A percentile compares a stretch with the other conserved stretches of the same genome.
phyloP scores from a whole-genome alignment of 2,888 invertebrate species.

The Andrena trimmerana region DNA sequence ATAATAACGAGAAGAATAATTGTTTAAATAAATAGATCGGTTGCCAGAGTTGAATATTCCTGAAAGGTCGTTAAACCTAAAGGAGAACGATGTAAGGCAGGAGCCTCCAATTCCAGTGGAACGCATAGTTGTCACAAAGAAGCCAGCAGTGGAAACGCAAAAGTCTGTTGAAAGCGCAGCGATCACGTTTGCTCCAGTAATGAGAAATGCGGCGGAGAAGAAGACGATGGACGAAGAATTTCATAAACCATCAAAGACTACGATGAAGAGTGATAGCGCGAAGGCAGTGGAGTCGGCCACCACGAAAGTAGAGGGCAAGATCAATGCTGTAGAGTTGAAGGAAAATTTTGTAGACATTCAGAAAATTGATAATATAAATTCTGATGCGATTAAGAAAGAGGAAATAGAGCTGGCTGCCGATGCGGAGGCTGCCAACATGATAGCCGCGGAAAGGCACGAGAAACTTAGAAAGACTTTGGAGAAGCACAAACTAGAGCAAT shows the following conservation, averaged over 20 bases:
- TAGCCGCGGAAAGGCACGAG: conserved; percentile 82
- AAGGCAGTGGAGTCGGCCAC: conserved; percentile 69
- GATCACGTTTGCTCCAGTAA: conserved; percentile 55
- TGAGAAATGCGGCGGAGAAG: conserved; percentile 88
- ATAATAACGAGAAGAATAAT: conserved; percentile 1
- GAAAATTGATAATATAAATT: conserved; percentile 81
- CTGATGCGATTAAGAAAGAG: conserved; percentile 84
- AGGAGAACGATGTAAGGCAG: conserved; percentile 74
- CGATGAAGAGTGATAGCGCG: conserved; percentile 27
- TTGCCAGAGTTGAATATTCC: conserved; percentile 56
- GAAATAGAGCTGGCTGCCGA: conserved; percentile 85
- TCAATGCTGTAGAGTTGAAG: conserved; percentile 62
- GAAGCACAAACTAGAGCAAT: conserved; percentile 89
- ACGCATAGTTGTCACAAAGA: conserved; percentile 75
- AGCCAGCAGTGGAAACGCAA: conserved; percentile 74
- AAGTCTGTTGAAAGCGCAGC: conserved; percentile 59
- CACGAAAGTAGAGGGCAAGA: conserved; percentile 69
- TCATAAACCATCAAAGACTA: conserved; percentile 40
- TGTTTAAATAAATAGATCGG: conserved; percentile 66
- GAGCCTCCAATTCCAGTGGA: conserved; percentile 84
- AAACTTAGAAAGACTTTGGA: conserved; percentile 86
- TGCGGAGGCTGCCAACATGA: conserved; percentile 78
- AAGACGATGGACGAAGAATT: conserved; percentile 87
- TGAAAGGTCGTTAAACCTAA: conserved; percentile 54
- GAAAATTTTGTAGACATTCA: conserved; percentile 82